These are phyloP conservation scores for Zaprionus obscuricornis DNA, from an alignment of 2,888 invertebrate species.

Conservation along the genomic window DNA sequence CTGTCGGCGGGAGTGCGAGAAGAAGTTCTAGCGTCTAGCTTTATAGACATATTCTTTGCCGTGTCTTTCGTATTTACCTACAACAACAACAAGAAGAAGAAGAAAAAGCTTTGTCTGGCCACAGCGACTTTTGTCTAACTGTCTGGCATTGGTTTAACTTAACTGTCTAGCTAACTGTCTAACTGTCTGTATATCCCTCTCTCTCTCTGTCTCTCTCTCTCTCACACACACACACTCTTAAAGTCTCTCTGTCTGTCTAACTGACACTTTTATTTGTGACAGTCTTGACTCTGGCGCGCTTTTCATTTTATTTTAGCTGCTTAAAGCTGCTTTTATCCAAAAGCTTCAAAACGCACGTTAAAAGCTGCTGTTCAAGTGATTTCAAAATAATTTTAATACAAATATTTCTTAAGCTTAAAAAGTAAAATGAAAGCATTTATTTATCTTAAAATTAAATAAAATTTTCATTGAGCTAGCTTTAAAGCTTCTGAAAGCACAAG, in stretches of 20 bases:
- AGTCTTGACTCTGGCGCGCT: constrained; percentile 19
- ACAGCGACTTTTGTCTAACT: constrained; percentile 14
- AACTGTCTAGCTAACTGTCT: no score
- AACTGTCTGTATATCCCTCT: neutral
- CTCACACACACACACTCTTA: neutral
- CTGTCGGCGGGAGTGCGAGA: neutral
- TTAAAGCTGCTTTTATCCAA: neutral
- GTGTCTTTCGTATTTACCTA: constrained; percentile 44
- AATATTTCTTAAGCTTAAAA: no score
- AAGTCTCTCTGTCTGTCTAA: constrained; percentile 20
- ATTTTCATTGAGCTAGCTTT: no score
- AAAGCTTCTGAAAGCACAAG: no score
- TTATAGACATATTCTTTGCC: constrained; percentile 44
- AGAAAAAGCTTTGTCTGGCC: constrained; percentile 47
- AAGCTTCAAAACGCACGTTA: neutral
- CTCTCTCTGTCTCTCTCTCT: constrained; percentile 1
- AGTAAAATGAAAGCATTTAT: no score
- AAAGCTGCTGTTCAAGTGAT: no score
- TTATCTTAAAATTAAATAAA: no score
- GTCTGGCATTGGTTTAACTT: constrained; percentile 46
- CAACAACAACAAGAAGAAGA: no score
- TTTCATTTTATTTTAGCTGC: constrained; percentile 15
- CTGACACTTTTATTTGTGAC: constrained; percentile 49
- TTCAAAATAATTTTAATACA: no score
- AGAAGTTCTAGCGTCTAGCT: constrained; percentile 34